Conservation (phyloP, 2,888 invertebrate genomes). For the Mongoloraphidia duomilia region DNA sequence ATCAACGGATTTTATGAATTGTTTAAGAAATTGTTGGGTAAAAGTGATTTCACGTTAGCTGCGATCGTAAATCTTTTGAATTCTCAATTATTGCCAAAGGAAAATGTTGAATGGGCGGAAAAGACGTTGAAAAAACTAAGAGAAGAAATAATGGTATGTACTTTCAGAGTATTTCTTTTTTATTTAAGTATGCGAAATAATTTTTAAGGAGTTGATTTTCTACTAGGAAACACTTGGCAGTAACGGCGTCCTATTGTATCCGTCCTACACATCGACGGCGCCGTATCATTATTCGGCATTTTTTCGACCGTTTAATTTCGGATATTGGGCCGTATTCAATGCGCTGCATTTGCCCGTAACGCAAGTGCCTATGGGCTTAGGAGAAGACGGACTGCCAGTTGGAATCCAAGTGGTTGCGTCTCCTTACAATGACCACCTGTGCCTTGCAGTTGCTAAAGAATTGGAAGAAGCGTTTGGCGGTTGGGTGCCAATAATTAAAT, state of each 20-base stretch:
- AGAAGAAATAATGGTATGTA: conserved; percentile 40
- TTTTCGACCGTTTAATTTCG: conserved; percentile 67
- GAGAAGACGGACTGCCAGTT: conserved; percentile 53
- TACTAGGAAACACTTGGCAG: conserved; percentile 53
- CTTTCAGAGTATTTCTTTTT: neutral
- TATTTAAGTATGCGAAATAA: neutral
- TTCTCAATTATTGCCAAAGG: conserved; percentile 46
- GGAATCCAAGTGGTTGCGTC: conserved; percentile 69
- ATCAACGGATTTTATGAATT: conserved; percentile 39
- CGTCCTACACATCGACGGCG: conserved; percentile 64
- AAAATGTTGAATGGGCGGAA: conserved; percentile 48
- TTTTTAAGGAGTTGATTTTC: conserved; percentile 7
- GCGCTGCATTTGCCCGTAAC: conserved; percentile 68
- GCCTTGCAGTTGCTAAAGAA: conserved; percentile 57
- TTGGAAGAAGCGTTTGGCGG: conserved; percentile 33
- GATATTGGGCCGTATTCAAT: conserved; percentile 76
- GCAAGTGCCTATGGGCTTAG: conserved; percentile 70
- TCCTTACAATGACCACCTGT: conserved; percentile 53
- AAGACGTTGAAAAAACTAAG: conserved; percentile 40
- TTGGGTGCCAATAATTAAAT: too few relatives aligned
- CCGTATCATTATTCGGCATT: conserved; percentile 69
- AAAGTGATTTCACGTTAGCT: conserved; percentile 50
- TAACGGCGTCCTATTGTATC: conserved; percentile 71
- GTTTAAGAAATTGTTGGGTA: conserved; percentile 43
- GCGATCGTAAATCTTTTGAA: conserved; percentile 53